Percentiles rank a stretch among this genome's conserved stretches.
These are phyloP conservation scores for Gymnobelideus leadbeateri DNA, from an alignment of 2,113 vertebrate genomes.

Conservation along the genomic window DNA sequence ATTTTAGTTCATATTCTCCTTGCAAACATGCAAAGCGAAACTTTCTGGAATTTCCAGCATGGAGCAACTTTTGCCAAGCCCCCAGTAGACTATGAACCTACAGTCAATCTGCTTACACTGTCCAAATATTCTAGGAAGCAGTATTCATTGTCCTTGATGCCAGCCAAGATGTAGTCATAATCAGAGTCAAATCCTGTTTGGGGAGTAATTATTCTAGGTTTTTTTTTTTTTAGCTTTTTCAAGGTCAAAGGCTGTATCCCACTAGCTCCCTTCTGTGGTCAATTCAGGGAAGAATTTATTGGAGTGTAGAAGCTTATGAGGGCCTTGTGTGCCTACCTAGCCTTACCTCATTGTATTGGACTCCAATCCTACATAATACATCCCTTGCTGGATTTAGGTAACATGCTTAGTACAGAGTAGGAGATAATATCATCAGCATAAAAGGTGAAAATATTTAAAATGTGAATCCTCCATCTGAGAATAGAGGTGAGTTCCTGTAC, in stretches of 20 bases:
- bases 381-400: not conserved
- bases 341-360: not conserved
- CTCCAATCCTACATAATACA: not conserved
- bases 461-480: not conserved
- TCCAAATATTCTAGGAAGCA: slow-evolving; percentile 90
- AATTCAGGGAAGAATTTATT: slow-evolving; percentile 90
- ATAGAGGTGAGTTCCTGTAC: not conserved
- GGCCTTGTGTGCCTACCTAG: not conserved
- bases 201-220: slow-evolving; percentile 93
- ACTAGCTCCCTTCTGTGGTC: slow-evolving; percentile 89
- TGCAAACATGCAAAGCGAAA: slow-evolving; percentile 86
- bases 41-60: slow-evolving; percentile 96
- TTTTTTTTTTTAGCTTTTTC: slow-evolving; percentile 91
- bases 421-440: not conserved
- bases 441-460: not conserved
- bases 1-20: slow-evolving; percentile 94
- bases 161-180: slow-evolving; percentile 91
- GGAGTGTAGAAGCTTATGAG: not conserved
- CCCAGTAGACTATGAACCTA: slow-evolving; percentile 92
- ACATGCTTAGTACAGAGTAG: not conserved
- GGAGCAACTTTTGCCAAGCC: slow-evolving; percentile 93
- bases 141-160: slow-evolving; percentile 87
- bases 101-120: slow-evolving; percentile 93
- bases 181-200: slow-evolving; percentile 94
- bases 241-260: slow-evolving; percentile 96